Evolutionary conservation across 1,140 invertebrate species (phyloP).

Genomic region (Calephelis virginiensis): DNA sequence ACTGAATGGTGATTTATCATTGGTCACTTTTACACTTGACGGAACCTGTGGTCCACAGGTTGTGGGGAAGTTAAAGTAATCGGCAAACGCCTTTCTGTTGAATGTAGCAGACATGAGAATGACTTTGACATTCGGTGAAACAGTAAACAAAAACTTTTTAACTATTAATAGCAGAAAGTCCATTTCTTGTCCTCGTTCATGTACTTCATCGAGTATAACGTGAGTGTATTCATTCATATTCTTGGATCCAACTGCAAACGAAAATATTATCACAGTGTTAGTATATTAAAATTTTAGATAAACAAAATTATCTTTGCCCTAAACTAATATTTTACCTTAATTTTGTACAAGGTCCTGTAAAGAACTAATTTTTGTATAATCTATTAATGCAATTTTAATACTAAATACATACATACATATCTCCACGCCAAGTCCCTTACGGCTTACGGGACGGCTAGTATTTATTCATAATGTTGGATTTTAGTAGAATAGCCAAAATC

Average conservation of each 20-base stretch:
- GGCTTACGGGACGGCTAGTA: too few species aligned
- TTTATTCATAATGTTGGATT: too few species aligned
- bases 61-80: slow-evolving; percentile 84
- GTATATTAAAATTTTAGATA: too few species aligned
- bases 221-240: slow-evolving; percentile 88
- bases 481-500: too few species aligned
- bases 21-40: slow-evolving; percentile 82
- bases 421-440: too few species aligned
- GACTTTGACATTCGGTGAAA: slow-evolving; percentile 85
- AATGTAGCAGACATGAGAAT: slow-evolving; percentile 95
- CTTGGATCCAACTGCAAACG: slow-evolving; percentile 57
- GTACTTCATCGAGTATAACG: slow-evolving; percentile 96
- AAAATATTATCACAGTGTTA: slow-evolving; percentile 14
- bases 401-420: too few species aligned
- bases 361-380: too few species aligned
- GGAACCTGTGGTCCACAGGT: slow-evolving; percentile 56
- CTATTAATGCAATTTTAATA: too few species aligned
- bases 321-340: too few species aligned
- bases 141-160: slow-evolving; percentile 87
- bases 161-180: slow-evolving; percentile 94
- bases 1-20: slow-evolving; percentile 65
- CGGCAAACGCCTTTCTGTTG: slow-evolving; percentile 84
- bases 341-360: too few species aligned
- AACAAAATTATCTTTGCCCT: background rate
- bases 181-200: slow-evolving; percentile 96